Evolutionary conservation across 2,797 vertebrate genomes (phyloP).

Genomic region (Furcifer pardalis): DNA sequence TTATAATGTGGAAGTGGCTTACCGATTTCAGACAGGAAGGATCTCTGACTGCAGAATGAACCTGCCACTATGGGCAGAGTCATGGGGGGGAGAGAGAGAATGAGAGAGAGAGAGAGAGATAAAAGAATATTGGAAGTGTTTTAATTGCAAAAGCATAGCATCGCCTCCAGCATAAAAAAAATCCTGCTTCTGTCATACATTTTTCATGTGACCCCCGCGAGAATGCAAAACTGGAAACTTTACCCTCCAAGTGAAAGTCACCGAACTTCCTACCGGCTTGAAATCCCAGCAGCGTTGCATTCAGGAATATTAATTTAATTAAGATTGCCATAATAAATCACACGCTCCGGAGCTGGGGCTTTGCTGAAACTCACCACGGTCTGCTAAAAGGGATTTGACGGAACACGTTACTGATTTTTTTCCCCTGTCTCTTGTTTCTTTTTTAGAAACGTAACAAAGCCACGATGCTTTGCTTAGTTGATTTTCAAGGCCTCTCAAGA

Average conservation of each 20-base stretch:
- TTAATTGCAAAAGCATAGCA: slow-evolving; percentile 71
- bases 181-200: slow-evolving; percentile 68
- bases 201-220: slow-evolving; percentile 72
- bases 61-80: slow-evolving; percentile 44
- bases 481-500: neutral
- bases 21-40: slow-evolving; percentile 57
- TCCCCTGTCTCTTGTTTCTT: neutral
- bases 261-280: slow-evolving; percentile 63
- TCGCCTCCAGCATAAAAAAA: slow-evolving; percentile 67
- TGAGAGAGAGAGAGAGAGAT: neutral
- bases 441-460: neutral
- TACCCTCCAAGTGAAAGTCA: slow-evolving; percentile 71
- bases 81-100: slow-evolving; percentile 31
- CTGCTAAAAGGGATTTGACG: neutral
- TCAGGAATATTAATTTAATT: slow-evolving; percentile 77
- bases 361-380: slow-evolving; percentile 50
- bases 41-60: slow-evolving; percentile 22
- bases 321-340: slow-evolving; percentile 71
- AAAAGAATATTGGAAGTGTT: slow-evolving; percentile 67
- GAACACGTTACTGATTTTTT: neutral
- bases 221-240: slow-evolving; percentile 65
- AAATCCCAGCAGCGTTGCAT: slow-evolving; percentile 65
- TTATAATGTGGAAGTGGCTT: slow-evolving; percentile 60
- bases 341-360: slow-evolving; percentile 35
- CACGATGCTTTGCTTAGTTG: neutral